A percentile compares a stretch with the other conserved stretches of the same genome.
Conservation (phyloP, 2,113 vertebrate genomes). For the Pterocles orientalis region DNA sequence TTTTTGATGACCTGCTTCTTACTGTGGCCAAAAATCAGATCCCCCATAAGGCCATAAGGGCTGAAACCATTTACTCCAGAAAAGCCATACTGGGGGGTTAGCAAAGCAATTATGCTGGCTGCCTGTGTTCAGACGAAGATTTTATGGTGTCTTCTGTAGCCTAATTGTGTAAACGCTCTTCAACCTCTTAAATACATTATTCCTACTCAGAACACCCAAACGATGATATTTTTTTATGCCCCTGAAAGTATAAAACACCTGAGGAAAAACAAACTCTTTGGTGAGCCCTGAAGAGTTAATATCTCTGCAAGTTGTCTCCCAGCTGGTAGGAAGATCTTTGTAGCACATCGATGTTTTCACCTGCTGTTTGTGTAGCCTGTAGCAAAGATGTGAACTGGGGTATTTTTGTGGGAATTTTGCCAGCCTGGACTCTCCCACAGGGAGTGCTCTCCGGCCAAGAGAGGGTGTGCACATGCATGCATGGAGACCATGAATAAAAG, state of each 20-base stretch:
- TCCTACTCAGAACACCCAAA: not conserved
- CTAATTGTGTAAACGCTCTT: not conserved
- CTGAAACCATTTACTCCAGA: not conserved
- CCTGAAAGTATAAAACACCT: not conserved
- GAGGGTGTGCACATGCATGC: fast-evolving
- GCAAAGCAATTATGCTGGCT: not conserved
- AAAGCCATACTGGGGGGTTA: not conserved
- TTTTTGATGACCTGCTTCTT: not conserved
- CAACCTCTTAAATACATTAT: not conserved
- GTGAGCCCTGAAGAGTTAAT: not conserved
- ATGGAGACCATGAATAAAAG: not conserved
- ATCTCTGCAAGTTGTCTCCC: not conserved
- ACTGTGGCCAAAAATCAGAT: not conserved
- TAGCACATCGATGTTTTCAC: not conserved
- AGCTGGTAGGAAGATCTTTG: not conserved
- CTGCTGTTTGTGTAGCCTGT: conserved; percentile 22
- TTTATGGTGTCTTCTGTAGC: not conserved
- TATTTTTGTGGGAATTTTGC: not conserved
- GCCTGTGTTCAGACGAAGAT: not conserved
- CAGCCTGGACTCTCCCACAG: not conserved
- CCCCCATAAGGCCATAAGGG: not conserved
- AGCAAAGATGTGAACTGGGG: not conserved
- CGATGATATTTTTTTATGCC: not conserved
- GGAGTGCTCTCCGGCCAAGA: not conserved
- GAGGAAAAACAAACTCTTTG: not conserved